Conservation (phyloP, 1,140 invertebrate genomes). For the Venustaconcha ellipsiformis region DNA sequence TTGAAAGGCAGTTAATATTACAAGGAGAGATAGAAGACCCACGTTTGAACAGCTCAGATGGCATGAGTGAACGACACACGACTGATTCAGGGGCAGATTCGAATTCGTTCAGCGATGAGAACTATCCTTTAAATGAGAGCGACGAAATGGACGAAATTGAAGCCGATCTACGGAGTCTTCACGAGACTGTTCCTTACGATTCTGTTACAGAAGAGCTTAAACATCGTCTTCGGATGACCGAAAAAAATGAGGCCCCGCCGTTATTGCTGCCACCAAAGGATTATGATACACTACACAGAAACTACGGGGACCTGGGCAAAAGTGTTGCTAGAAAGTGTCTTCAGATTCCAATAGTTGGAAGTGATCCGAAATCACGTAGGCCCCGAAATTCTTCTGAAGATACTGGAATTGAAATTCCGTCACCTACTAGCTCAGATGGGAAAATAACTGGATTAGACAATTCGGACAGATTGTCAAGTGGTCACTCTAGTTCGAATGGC, state of each 20-base stretch:
- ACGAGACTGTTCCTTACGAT: conserved; percentile 83
- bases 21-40: conserved; percentile 53
- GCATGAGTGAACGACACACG: conserved; percentile 40
- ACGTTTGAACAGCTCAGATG: conserved; percentile 36
- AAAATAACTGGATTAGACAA: conserved; percentile 15
- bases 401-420: conserved; percentile 50
- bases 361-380: neutral
- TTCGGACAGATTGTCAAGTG: conserved; percentile 15
- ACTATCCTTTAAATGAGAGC: conserved; percentile 38
- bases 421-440: conserved; percentile 38
- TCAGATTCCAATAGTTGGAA: conserved; percentile 41
- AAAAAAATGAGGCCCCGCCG: conserved; percentile 73
- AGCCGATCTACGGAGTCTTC: conserved; percentile 56
- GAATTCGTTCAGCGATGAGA: conserved; percentile 46
- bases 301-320: conserved; percentile 76
- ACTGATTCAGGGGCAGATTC: conserved; percentile 51
- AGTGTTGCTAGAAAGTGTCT: conserved; percentile 36
- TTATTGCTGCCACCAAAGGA: conserved; percentile 91
- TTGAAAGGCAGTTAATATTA: conserved; percentile 58
- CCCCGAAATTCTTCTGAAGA: conserved; percentile 46
- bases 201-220: conserved; percentile 91
- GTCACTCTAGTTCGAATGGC: conserved; percentile 1
- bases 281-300: conserved; percentile 84
- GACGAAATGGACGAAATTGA: conserved; percentile 46
- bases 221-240: conserved; percentile 78